Base-by-base conservation (phyloP, 1,140 invertebrate genomes). In the Bombyx mandarina region DNA sequence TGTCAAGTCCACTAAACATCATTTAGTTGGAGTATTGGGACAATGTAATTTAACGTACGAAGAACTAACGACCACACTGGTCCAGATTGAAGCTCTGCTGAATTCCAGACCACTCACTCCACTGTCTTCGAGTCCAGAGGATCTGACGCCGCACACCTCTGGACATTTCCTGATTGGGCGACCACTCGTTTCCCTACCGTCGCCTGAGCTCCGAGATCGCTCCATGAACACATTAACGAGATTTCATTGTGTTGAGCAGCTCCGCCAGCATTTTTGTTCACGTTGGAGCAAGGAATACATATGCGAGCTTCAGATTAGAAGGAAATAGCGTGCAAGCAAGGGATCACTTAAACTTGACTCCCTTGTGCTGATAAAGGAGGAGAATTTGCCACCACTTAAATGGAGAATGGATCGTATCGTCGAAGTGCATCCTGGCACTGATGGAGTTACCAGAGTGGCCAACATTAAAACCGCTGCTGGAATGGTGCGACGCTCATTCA, bases 81-180 rank as follows among this genome's bases (percentile, higher is more conserved):
- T 45, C 12, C 63, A 71, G 62, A 57, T 73, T 9, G 69, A 76
- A 53, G 69, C 67, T 9, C 54, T 67, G 18, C 54, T 67, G 2
- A 65, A 61, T 43, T 58, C 56, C 42, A 53, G 60, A 43, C 63
- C 63, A 4, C 22, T 65, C n/a, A 54, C 44, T 22, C 63, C 35
- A 7, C 18, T 56, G 45, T 49, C 45, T 7, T 42, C 45, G 10
- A 49, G 22, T 57, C 56, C 48, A 9, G 42, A 52, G 9, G 56
- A 57, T 42, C 43, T 57, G 46, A 46, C 50, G n/a, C 12, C 55
- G 8, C 48, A 51, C 48, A 18, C 56, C 26, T 48, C 56, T 22
- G 56, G 48, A 18, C 48, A 57, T 49, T 57, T 57, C 26, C 10
- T 51, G 3, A 52, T 57, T n/a, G 48, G 56, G 7, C 12, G 56